Base-by-base conservation (phyloP, 1,140 invertebrate genomes). In the Aphaenogaster ashmeadi region DNA sequence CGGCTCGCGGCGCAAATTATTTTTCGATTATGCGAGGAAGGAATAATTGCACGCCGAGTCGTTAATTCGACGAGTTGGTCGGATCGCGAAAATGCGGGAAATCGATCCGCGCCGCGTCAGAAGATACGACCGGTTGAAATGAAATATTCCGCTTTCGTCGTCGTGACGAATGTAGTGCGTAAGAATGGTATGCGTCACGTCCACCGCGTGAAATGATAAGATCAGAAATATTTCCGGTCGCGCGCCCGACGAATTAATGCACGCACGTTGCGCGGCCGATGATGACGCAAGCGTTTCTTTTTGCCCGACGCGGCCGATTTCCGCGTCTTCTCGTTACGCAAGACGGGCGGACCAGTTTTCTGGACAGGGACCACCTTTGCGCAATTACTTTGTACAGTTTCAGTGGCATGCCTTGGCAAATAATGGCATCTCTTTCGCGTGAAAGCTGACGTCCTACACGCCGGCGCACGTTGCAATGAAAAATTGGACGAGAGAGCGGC, bases 261-360 rank as follows among this genome's bases (percentile, higher is more conserved):
- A 62, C 3, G 21, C 83, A 66, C 58, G 87, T n/a, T 52, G 64
- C 74, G 62, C 86, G 71, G 69, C 67, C 52, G 66, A 27, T 87
- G 71, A 62, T 64, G 88, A 77, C 15, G 88, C 67, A 90, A 90
- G 64, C 56, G 33, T 44, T 72, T 47, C 60, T 58, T 62, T 52
- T 58, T 52, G 64, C 56, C 67, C 84, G 72, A 15, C 47, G 27
- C 66, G 15, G 38, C 8, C 79, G 80, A 74, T 88, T 90, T 88
- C 90, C 87, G 89, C 89, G 80, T 91, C 89, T 90, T 90, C 79
- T 44, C 56, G 75, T 91, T 91, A 86, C 90, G 90, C 87, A 91
- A 91, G 54, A 3, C 74, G 62, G 90, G 81, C 75, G 90, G 88
- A 90, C 87, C 87, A 91, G 66, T 71, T 91, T 91, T 91, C 90